Evolutionary conservation across 2,888 invertebrate species (phyloP).

Genomic region (Nymphalis urticae): DNA sequence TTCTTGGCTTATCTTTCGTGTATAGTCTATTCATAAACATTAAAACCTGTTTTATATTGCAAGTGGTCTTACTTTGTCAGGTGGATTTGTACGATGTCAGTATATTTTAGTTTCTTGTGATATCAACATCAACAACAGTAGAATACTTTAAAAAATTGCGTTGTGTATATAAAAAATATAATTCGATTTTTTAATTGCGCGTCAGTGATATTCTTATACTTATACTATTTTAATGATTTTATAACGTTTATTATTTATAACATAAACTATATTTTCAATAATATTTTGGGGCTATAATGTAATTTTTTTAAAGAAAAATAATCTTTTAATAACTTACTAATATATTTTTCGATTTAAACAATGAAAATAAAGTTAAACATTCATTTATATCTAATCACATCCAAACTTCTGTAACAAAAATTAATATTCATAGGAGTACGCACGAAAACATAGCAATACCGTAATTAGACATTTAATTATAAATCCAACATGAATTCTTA

Average conservation of each 20-base stretch:
- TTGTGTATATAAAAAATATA: too few relatives aligned
- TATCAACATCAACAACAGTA: neutral
- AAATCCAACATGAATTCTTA: conserved; percentile 80
- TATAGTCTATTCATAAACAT: neutral
- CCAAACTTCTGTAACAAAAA: conserved; percentile 47
- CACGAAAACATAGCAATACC: conserved; percentile 63
- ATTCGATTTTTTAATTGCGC: too few relatives aligned
- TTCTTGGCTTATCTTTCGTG: conserved; percentile 23
- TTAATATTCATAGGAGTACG: conserved; percentile 40
- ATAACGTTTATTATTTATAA: neutral
- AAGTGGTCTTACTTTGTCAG: conserved; percentile 25
- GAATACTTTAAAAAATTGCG: too few relatives aligned
- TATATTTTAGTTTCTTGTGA: neutral
- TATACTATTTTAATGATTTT: neutral
- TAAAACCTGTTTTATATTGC: conserved; percentile 29
- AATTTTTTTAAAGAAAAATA: neutral
- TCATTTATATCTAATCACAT: conserved; percentile 27
- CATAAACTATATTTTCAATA: neutral
- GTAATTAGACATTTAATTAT: conserved; percentile 79
- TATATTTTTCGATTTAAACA: neutral
- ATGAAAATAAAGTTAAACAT: neutral
- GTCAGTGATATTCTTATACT: too few relatives aligned
- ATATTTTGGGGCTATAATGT: too few relatives aligned
- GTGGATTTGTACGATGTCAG: conserved; percentile 16
- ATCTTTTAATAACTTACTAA: neutral